Conservation (phyloP, 2,888 invertebrate species). For the Drosophila colorata region DNA sequence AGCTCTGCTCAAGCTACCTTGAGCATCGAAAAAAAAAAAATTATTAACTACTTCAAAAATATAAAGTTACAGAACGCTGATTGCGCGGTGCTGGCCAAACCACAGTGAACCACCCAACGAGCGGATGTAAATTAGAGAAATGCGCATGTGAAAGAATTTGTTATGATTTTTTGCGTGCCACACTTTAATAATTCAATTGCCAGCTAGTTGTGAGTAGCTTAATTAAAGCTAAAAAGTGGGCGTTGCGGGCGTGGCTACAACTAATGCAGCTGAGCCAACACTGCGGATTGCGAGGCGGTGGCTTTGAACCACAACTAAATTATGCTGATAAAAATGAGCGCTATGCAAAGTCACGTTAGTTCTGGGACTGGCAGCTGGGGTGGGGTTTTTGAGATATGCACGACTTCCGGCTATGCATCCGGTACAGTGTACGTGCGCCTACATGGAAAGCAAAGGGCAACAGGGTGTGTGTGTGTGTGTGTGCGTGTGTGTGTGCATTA, state of each 20-base stretch:
- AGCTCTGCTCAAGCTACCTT: slow-evolving; percentile 16
- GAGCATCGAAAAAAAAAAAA: slow-evolving; percentile 19
- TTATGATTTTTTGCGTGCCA: slow-evolving; percentile 64
- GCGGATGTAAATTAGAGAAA: slow-evolving; percentile 55
- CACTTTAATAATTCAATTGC: slow-evolving; percentile 67
- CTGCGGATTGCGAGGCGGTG: slow-evolving; percentile 45
- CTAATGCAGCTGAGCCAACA: slow-evolving; percentile 65
- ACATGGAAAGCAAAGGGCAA: slow-evolving; percentile 23
- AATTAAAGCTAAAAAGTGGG: slow-evolving; percentile 62
- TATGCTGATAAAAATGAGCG: slow-evolving; percentile 74
- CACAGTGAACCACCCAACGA: slow-evolving; percentile 4
- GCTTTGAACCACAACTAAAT: slow-evolving; percentile 62
- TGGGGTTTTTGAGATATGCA: slow-evolving; percentile 63
- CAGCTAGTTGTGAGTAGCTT: slow-evolving; percentile 37
- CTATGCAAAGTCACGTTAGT: slow-evolving; percentile 71
- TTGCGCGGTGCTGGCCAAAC: slow-evolving; percentile 28
- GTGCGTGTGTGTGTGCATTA: slow-evolving; percentile 7
- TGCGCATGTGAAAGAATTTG: slow-evolving; percentile 54
- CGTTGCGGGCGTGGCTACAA: slow-evolving; percentile 30
- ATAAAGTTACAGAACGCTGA: slow-evolving; percentile 62
- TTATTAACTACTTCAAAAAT: slow-evolving; percentile 67
- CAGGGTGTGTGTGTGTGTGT: background rate
- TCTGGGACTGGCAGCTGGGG: background rate
- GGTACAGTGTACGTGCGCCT: slow-evolving; percentile 60
- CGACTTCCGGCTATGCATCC: slow-evolving; percentile 67